Evolutionary conservation across 2,797 vertebrate genomes (phyloP).

Genomic region (Echiichthys vipera): DNA sequence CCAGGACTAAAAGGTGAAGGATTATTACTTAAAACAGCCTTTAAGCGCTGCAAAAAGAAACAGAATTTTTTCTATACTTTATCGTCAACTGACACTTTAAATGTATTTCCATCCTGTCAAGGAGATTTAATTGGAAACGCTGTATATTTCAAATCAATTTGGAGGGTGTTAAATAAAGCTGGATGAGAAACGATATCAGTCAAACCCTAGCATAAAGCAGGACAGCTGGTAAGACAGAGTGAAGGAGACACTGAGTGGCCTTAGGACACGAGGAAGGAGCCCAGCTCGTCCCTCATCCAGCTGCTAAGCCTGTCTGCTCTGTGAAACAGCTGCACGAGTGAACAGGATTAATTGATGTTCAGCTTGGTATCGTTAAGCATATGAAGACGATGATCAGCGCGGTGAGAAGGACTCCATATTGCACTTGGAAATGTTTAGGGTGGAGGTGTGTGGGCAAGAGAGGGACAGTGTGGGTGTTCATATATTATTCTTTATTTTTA

Average conservation of each 20-base stretch:
- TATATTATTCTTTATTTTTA: constrained; percentile 58
- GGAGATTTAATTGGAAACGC: neutral
- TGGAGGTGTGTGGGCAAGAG: constrained; percentile 17
- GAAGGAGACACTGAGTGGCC: constrained; percentile 52
- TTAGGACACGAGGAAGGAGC: constrained; percentile 38
- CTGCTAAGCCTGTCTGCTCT: constrained; percentile 60
- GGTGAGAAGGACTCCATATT: constrained; percentile 29
- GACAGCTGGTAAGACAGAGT: constrained; percentile 36
- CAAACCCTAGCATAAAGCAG: constrained; percentile 46
- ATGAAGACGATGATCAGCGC: constrained; percentile 34
- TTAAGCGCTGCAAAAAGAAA: neutral
- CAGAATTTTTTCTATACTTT: neutral
- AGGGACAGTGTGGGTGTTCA: constrained; percentile 38
- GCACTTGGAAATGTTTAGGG: constrained; percentile 43
- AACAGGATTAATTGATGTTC: constrained; percentile 18
- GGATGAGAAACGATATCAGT: constrained; percentile 35
- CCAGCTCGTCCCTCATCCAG: constrained; percentile 51
- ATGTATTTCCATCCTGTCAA: neutral
- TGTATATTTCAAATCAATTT: neutral
- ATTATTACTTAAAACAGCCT: neutral
- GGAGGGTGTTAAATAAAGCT: neutral
- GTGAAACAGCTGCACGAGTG: constrained; percentile 38
- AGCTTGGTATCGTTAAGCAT: constrained; percentile 2
- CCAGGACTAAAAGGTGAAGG: neutral
- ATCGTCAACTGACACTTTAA: neutral